Evolutionary conservation across 1,140 invertebrate species (phyloP).

Genomic region (Drosophila asahinai): DNA sequence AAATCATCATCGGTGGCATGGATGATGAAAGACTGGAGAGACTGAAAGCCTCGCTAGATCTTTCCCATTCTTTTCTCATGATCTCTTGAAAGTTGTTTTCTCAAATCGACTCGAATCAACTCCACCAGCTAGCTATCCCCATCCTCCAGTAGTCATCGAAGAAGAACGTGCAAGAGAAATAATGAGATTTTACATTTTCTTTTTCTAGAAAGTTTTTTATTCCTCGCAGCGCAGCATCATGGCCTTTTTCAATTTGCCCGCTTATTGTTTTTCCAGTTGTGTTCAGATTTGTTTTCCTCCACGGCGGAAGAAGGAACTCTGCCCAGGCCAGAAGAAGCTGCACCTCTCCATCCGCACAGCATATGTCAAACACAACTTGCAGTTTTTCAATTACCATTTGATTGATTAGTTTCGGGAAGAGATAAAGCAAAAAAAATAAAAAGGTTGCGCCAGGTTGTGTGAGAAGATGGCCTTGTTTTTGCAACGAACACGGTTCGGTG

Average conservation of each 20-base stretch:
- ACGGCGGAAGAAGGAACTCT: constrained; percentile 36
- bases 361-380: constrained; percentile 21
- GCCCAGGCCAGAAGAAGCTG: background rate
- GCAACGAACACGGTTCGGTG: background rate
- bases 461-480: constrained; percentile 16
- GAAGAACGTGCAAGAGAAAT: constrained; percentile 59
- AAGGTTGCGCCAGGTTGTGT: constrained; percentile 2
- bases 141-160: constrained; percentile 24
- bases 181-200: constrained; percentile 59
- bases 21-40: constrained; percentile 24
- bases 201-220: constrained; percentile 58
- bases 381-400: constrained; percentile 47
- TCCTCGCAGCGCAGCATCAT: constrained; percentile 4
- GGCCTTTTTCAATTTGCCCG: constrained; percentile 37
- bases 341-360: constrained; percentile 19
- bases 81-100: constrained; percentile 48
- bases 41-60: constrained; percentile 8
- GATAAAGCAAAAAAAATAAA: constrained; percentile 3
- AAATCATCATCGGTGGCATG: constrained; percentile 3
- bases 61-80: constrained; percentile 40
- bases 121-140: background rate
- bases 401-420: constrained; percentile 29
- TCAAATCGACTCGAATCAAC: constrained; percentile 26
- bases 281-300: constrained; percentile 27
- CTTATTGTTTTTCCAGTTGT: constrained; percentile 31